Base-by-base conservation (phyloP, 2,797 vertebrate species). In the Atherinosoma microstoma region DNA sequence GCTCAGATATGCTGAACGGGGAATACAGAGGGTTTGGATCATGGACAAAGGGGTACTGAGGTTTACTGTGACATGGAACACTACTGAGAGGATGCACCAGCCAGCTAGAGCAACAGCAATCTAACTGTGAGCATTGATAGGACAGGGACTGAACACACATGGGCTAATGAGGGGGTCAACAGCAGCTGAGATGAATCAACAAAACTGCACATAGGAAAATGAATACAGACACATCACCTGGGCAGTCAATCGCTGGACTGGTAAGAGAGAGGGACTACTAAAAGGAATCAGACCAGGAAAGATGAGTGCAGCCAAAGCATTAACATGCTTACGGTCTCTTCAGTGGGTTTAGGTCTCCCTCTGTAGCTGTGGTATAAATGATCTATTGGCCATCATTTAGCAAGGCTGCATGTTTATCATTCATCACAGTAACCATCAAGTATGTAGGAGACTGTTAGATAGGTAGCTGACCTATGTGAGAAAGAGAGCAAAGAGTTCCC, bases 381-480 rank as follows among this genome's bases (percentile, higher is more conserved):
- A 94, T 94, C 91, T 83, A 87, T 85, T 86, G 86, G 76, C 67
- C 75, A 84, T 87, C 87, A 85, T 92, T 94, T 93, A 92, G 74
- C 76, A 74, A 18, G 74, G 76, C 86, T 80, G 82, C 73, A 34
- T 85, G 84, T 87, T 92, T 92, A 93, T 93, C 91, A 89, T 91
- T 90, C 84, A 91, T 93, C 87, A 86, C 76, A 18, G 59, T 42
- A 82, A 80, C 66, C 67, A 60, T 78, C 83, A 42, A 66, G 76
- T 54, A 63, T 75, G 76, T 68, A 76, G 78, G 62, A 82, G 70
- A 68, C 70, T 76, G 73, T 79, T 79, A 72, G 80, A 70, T 68
- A 47, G 68, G 60, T 42, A 49, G 75, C 75, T 24, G 67, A 82
- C 83, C 73, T 64, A 47, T 82, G 75, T 71, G 82, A 87, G 84